phyloP scores from a whole-genome alignment of 2,888 invertebrate species.

The Parelbella ahira region DNA sequence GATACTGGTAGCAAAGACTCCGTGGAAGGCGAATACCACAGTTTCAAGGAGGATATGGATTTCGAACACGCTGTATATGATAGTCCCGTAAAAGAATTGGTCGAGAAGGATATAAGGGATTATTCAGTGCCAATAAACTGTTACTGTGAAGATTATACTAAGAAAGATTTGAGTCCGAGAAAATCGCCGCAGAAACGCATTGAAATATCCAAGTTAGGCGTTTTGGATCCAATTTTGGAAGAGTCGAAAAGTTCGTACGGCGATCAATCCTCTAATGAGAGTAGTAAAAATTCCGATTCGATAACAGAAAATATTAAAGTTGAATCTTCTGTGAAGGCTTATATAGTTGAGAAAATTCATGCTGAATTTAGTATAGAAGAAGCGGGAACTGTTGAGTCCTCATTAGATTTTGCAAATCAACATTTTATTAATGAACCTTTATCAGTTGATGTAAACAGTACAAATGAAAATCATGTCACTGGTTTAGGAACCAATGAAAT shows the following conservation, averaged over 20 bases:
- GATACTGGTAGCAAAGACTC: conserved; percentile 37
- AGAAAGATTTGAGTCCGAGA: conserved; percentile 41
- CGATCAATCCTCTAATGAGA: conserved; percentile 51
- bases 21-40: conserved; percentile 70
- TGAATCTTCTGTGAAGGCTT: neutral
- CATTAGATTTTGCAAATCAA: too few relatives aligned
- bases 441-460: too few relatives aligned
- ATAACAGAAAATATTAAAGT: conserved; percentile 12
- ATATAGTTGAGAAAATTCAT: too few relatives aligned
- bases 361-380: too few relatives aligned
- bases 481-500: too few relatives aligned
- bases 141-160: conserved; percentile 63
- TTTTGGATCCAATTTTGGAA: conserved; percentile 68
- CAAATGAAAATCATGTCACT: neutral
- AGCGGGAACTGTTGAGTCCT: too few relatives aligned
- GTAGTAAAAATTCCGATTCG: conserved; percentile 24
- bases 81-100: conserved; percentile 69
- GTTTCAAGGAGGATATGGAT: conserved; percentile 61
- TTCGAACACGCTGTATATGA: conserved; percentile 60
- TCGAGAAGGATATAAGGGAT: conserved; percentile 71
- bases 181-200: conserved; percentile 49
- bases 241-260: conserved; percentile 68
- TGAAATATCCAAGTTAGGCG: conserved; percentile 36
- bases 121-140: conserved; percentile 70
- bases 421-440: too few relatives aligned